Percentiles rank a stretch among this genome's conserved stretches.
Conservation (phyloP, 2,888 invertebrate species). For the Electrophaes corylata region DNA sequence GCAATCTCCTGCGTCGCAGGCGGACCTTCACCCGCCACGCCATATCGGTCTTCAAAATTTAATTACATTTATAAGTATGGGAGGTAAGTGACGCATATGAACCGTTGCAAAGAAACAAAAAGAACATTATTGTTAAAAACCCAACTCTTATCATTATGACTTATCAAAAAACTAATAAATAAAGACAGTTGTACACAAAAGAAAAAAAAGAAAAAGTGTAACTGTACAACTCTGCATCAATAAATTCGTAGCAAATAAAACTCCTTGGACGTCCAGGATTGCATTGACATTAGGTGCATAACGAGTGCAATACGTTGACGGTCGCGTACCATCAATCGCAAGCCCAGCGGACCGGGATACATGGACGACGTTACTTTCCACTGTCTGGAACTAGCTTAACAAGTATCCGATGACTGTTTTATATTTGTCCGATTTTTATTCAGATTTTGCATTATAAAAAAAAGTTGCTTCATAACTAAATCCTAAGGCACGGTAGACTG, state of each 20-base stretch:
- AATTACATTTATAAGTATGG: too few species aligned
- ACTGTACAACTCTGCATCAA: slow-evolving; percentile 24
- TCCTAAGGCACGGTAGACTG: too few species aligned
- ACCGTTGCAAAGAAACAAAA: too few species aligned
- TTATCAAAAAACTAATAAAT: not conserved
- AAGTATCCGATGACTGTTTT: slow-evolving; percentile 20
- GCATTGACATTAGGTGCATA: slow-evolving; percentile 79
- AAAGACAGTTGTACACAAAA: not conserved
- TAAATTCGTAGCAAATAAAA: slow-evolving; percentile 56
- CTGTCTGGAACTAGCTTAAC: slow-evolving; percentile 28
- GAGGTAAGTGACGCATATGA: too few species aligned
- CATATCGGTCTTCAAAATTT: too few species aligned
- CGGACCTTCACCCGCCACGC: too few species aligned
- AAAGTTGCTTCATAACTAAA: too few species aligned
- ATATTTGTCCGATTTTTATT: slow-evolving; percentile 3
- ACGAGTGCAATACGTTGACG: slow-evolving; percentile 78
- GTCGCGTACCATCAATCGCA: slow-evolving; percentile 74
- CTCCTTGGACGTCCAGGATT: slow-evolving; percentile 62
- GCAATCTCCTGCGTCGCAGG: too few species aligned
- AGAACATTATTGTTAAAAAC: too few species aligned
- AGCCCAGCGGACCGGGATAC: slow-evolving; percentile 64
- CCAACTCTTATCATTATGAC: too few species aligned
- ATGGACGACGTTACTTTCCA: slow-evolving; percentile 29
- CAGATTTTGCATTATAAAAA: not conserved
- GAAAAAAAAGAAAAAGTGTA: not conserved